Percentiles rank a stretch among this genome's conserved stretches.
These are phyloP conservation scores for Coenonympha arcania DNA, from an alignment of 2,888 invertebrate genomes.

Conservation along the genomic window DNA sequence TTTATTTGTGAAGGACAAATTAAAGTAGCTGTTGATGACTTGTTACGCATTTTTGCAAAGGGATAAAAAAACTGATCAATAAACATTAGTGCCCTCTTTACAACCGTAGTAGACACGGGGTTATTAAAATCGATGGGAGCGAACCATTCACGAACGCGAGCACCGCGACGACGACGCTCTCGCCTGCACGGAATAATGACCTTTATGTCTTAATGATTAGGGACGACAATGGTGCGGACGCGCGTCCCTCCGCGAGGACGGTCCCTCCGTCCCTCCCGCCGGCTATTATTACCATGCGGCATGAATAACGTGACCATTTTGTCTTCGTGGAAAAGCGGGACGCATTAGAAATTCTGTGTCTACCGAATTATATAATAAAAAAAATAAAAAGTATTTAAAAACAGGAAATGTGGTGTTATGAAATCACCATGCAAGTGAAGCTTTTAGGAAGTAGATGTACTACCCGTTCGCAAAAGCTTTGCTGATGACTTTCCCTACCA, in stretches of 20 bases:
- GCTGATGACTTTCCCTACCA: too few relatives aligned
- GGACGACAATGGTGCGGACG: conserved; percentile 14
- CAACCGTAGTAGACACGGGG: conserved; percentile 22
- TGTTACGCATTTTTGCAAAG: background rate
- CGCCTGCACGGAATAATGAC: conserved; percentile 13
- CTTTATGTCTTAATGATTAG: conserved; percentile 9
- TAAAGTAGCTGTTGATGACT: too few relatives aligned
- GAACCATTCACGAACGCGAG: conserved; percentile 28
- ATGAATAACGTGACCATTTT: too few relatives aligned
- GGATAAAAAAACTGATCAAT: conserved; percentile 17
- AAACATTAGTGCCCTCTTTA: conserved; percentile 21
- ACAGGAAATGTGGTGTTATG: too few relatives aligned
- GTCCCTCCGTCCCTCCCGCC: conserved; percentile 44
- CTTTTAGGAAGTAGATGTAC: too few relatives aligned
- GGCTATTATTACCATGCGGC: conserved; percentile 67
- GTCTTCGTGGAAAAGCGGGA: too few relatives aligned
- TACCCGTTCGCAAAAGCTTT: too few relatives aligned
- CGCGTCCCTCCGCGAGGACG: conserved; percentile 36
- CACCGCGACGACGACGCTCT: conserved; percentile 9
- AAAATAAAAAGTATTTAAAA: too few relatives aligned
- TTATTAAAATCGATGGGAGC: conserved; percentile 29
- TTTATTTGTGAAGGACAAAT: too few relatives aligned
- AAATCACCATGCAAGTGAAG: too few relatives aligned
- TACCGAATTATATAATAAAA: too few relatives aligned
- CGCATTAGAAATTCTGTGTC: too few relatives aligned